A percentile compares a stretch with the other conserved stretches of the same genome.
Evolutionary conservation across 2,113 vertebrate genomes (phyloP).

Genomic region (Cariama cristata): DNA sequence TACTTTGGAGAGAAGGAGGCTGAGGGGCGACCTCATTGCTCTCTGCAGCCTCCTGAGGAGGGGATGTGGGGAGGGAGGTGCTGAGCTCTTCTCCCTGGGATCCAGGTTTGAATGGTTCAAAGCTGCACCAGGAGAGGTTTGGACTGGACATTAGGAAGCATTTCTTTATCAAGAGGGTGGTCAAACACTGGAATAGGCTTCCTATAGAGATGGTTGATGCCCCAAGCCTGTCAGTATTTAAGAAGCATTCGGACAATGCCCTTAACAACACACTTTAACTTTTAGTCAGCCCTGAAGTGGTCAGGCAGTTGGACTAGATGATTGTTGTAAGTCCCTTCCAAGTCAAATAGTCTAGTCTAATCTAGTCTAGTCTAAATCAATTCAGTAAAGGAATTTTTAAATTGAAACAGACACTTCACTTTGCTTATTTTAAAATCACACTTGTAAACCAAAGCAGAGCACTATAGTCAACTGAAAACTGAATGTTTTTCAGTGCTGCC

Average conservation of each 20-base stretch:
- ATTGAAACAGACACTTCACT: background rate
- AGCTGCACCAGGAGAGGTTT: background rate
- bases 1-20: background rate
- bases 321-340: background rate
- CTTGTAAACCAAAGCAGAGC: background rate
- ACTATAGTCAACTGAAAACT: background rate
- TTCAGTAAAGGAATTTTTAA: background rate
- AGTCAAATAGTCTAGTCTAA: background rate
- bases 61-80: background rate
- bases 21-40: background rate
- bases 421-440: background rate
- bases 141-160: background rate
- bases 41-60: background rate
- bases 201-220: background rate
- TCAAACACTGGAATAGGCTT: background rate
- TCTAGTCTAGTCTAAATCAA: background rate
- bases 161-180: background rate
- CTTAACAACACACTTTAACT: background rate
- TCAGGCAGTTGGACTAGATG: background rate
- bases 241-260: background rate
- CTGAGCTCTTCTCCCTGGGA: background rate
- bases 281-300: background rate
- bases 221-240: background rate
- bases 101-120: background rate
- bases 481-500: background rate